Percentiles rank a stretch among this genome's conserved stretches.
phyloP scores from a whole-genome alignment of 2,797 vertebrate species.

The Dromococcyx pavoninus region DNA sequence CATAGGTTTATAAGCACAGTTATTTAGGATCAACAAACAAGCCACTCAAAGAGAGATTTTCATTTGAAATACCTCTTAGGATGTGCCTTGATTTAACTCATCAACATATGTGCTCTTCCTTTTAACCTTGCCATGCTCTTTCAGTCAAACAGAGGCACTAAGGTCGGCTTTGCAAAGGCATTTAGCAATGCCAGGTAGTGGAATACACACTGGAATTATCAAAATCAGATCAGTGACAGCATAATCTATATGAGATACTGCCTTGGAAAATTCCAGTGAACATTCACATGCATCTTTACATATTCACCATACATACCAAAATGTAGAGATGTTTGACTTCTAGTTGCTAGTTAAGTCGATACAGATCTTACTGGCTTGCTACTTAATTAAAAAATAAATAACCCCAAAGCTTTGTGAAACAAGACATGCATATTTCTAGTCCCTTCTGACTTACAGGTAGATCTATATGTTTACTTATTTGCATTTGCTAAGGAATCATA shows the following conservation, averaged over 20 bases:
- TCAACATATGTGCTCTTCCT: background rate
- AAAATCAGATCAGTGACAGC: background rate
- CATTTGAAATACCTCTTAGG: background rate
- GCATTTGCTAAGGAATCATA: background rate
- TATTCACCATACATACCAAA: background rate
- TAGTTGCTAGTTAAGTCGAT: background rate
- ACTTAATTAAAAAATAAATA: background rate
- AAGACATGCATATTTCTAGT: background rate
- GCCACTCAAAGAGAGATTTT: background rate
- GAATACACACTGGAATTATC: background rate
- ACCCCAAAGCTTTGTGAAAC: background rate
- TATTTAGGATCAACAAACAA: background rate
- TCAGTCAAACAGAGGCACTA: background rate
- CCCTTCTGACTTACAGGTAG: background rate
- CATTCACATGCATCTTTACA: background rate
- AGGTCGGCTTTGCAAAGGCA: background rate
- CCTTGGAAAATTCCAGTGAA: constrained; percentile 13
- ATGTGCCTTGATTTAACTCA: background rate
- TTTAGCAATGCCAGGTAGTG: background rate
- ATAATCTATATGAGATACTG: background rate
- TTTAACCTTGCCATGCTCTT: background rate
- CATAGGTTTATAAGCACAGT: background rate
- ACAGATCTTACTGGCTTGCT: background rate
- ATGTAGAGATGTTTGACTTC: background rate
- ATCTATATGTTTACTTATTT: background rate